Percentiles rank a stretch among this genome's conserved stretches.
Evolutionary conservation across 2,888 invertebrate genomes (phyloP).

Genomic region (Hybos culiciformis): DNA sequence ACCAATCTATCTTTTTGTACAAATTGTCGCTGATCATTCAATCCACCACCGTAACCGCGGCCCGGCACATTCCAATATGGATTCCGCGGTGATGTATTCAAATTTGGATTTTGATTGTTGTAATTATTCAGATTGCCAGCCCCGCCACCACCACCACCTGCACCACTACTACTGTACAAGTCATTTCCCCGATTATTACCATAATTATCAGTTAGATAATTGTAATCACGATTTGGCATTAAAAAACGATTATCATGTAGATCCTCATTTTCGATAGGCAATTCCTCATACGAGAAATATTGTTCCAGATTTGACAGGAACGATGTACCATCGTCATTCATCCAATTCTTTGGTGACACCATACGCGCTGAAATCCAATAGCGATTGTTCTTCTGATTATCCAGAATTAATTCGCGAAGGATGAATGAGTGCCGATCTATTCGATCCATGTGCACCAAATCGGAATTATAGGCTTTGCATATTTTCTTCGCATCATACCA

Average conservation of each 20-base stretch:
- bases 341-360: conserved; percentile 60
- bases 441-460: conserved; percentile 64
- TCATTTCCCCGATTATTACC: no score
- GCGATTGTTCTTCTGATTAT: conserved; percentile 72
- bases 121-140: background rate
- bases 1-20: conserved; percentile 57
- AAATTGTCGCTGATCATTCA: conserved; percentile 19
- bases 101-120: background rate
- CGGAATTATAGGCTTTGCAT: conserved; percentile 71
- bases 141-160: background rate
- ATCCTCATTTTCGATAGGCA: conserved; percentile 34
- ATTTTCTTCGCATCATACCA: conserved; percentile 69
- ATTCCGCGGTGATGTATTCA: background rate
- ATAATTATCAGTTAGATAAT: conserved; percentile 9
- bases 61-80: conserved; percentile 18
- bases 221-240: conserved; percentile 18
- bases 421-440: conserved; percentile 81
- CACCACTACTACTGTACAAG: no score
- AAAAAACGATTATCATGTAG: conserved; percentile 31
- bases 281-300: conserved; percentile 58
- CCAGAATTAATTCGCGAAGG: conserved; percentile 60
- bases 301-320: conserved; percentile 66
- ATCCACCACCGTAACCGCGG: conserved; percentile 25
- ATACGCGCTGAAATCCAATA: conserved; percentile 79
- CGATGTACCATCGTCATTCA: conserved; percentile 74